Conservation (phyloP, 2,888 invertebrate species). For the Nineta flava region DNA sequence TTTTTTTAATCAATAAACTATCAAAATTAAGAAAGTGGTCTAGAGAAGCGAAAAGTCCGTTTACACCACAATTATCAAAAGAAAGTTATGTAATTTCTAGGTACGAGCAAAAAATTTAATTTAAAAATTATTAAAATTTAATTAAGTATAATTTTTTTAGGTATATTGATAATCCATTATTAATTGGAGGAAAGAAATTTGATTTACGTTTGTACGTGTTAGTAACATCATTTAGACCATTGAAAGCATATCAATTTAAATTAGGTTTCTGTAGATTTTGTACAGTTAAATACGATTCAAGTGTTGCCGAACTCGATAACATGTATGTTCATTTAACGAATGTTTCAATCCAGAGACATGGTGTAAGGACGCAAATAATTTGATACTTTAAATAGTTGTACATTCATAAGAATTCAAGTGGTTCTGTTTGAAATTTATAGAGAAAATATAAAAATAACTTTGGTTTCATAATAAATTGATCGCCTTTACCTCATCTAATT, state of each 20-base stretch:
- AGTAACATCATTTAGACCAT: constrained; percentile 82
- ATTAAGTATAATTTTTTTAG: constrained; percentile 23
- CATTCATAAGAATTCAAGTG: no score
- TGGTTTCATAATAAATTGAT: not conserved
- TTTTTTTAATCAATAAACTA: constrained; percentile 87
- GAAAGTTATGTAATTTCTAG: constrained; percentile 94
- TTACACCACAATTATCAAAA: constrained; percentile 70
- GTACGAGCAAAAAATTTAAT: constrained; percentile 10
- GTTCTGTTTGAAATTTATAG: not conserved
- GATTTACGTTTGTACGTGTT: constrained; percentile 84
- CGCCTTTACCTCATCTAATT: no score
- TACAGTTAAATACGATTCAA: constrained; percentile 86
- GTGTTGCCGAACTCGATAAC: constrained; percentile 73
- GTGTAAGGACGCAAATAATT: constrained; percentile 36
- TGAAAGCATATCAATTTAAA: constrained; percentile 85
- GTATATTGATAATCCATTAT: constrained; percentile 85
- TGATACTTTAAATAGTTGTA: no score
- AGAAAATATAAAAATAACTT: not conserved
- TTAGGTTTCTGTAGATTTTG: constrained; percentile 93
- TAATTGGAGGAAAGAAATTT: constrained; percentile 93
- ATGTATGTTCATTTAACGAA: constrained; percentile 93
- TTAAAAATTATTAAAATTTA: not conserved
- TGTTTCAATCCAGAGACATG: constrained; percentile 95
- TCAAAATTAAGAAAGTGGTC: constrained; percentile 88
- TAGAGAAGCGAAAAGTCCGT: constrained; percentile 68